Percentiles rank a stretch among this genome's conserved stretches.
Evolutionary conservation across 2,113 vertebrate genomes (phyloP).

Genomic region (Myanophis thanlyinensis): DNA sequence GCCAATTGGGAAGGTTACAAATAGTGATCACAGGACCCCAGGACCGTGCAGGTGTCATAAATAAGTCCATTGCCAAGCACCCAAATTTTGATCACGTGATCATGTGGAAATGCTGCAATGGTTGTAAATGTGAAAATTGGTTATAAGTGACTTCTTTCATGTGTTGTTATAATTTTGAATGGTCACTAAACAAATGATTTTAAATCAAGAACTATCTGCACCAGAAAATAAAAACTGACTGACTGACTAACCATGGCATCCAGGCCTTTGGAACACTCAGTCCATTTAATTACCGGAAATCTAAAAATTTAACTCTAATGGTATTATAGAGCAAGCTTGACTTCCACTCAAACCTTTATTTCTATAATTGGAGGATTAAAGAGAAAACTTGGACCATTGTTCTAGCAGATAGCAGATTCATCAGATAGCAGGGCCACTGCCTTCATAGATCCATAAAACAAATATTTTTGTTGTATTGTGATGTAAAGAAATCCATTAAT

Average conservation of each 20-base stretch:
- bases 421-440: conserved; percentile 8
- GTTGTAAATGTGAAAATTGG: neutral
- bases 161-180: neutral
- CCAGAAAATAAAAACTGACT: neutral
- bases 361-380: conserved; percentile 20
- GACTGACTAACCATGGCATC: no score
- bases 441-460: conserved; percentile 17
- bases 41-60: neutral
- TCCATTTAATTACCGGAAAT: conserved; percentile 8
- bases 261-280: neutral
- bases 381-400: neutral
- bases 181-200: neutral
- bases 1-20: neutral
- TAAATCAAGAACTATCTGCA: neutral
- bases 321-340: neutral
- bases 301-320: conserved; percentile 7
- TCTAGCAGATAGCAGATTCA: conserved; percentile 29
- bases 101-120: neutral
- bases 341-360: conserved; percentile 7
- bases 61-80: neutral
- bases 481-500: conserved; percentile 71
- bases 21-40: neutral
- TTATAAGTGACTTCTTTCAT: neutral
- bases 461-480: conserved; percentile 37
- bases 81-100: neutral